Base-by-base conservation (phyloP, 2,797 vertebrate genomes). In the Macroramphosus scolopax region DNA sequence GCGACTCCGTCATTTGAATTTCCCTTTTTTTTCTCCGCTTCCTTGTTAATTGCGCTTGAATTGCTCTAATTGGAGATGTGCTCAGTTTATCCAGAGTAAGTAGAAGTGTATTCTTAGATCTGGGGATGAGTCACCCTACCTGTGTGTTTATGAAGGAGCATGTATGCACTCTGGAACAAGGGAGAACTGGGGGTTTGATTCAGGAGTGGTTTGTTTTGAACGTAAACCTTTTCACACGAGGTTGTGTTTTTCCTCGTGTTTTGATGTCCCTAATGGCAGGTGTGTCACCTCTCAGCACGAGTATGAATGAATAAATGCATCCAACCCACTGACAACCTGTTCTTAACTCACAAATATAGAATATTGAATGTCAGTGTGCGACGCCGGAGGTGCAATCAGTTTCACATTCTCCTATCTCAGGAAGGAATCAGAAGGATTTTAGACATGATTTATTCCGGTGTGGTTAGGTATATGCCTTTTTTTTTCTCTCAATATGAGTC, bases 241-340 rank as follows among this genome's bases (percentile, higher is more conserved):
- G 29, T 16, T 15, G 6, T 60, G 42, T 71, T 69, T 63, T n/a
- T n/a, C n/a, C 24, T 51, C 28, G 30, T 68, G 62, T 69, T 63
- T 75, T 73, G 26, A 20, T 55, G 43, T 44, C 31, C 55, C 59
- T 57, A 68, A 57, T 60, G 31, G 50, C 50, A 46, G 66, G 63
- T 74, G 66, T 75, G 50, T 77, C 44, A 41, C 50, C 62, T 75
- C 55, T 68, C 59, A 8, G 63, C 58, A 56, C 48, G 39, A 42
- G 5, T 48, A 30, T 32, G 41, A 26, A 22, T 78, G 44, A 77
- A 68, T 77, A 71, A 66, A 70, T 61, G 47, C 52, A 67, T 58
- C 6, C 10, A 6, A 3, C 4, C 6, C 42, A 67, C 61, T 77
- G 54, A 42, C 22, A 32, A 36, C 15, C 33, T 15, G 15, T 62